These are phyloP conservation scores for Clarias pachynema DNA, from an alignment of 2,797 vertebrate species.

Conservation along the genomic window DNA sequence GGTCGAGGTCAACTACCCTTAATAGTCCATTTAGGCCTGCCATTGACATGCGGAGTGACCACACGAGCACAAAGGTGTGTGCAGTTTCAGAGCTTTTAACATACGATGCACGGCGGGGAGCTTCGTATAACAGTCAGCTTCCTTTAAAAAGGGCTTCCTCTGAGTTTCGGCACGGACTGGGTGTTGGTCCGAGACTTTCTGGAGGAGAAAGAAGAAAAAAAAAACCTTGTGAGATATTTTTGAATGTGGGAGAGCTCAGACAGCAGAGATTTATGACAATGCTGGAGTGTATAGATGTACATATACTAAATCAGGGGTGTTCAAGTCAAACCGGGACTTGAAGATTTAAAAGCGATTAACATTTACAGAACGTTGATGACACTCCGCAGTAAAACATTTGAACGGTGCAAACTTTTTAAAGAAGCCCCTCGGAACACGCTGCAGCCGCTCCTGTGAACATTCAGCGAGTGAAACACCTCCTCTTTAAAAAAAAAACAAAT, in stretches of 20 bases:
- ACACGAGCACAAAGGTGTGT: slow-evolving; percentile 40
- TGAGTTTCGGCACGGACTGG: slow-evolving; percentile 7
- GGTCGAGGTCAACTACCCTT: slow-evolving; percentile 42
- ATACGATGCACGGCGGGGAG: slow-evolving; percentile 28
- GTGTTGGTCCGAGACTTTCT: background rate
- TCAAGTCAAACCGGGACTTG: too few relatives aligned
- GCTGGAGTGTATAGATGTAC: background rate
- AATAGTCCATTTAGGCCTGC: slow-evolving; percentile 47
- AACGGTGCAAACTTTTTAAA: too few relatives aligned
- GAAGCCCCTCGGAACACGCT: too few relatives aligned
- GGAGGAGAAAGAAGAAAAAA: background rate
- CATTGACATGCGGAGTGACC: slow-evolving; percentile 48
- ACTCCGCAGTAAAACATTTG: too few relatives aligned
- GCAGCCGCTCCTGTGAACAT: too few relatives aligned
- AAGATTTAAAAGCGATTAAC: too few relatives aligned
- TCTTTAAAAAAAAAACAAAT: too few relatives aligned
- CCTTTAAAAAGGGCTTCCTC: slow-evolving; percentile 1
- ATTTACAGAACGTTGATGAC: too few relatives aligned
- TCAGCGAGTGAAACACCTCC: too few relatives aligned
- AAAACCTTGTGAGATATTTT: background rate
- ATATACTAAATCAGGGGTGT: too few relatives aligned
- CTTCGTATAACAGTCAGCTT: slow-evolving; percentile 27
- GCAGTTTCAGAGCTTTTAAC: slow-evolving; percentile 48
- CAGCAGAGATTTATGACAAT: background rate
- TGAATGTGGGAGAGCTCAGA: background rate